Percentiles rank a stretch among this genome's conserved stretches.
These are phyloP conservation scores for Mus pahari DNA, from an alignment of 2,113 vertebrate species.

Conservation along the genomic window DNA sequence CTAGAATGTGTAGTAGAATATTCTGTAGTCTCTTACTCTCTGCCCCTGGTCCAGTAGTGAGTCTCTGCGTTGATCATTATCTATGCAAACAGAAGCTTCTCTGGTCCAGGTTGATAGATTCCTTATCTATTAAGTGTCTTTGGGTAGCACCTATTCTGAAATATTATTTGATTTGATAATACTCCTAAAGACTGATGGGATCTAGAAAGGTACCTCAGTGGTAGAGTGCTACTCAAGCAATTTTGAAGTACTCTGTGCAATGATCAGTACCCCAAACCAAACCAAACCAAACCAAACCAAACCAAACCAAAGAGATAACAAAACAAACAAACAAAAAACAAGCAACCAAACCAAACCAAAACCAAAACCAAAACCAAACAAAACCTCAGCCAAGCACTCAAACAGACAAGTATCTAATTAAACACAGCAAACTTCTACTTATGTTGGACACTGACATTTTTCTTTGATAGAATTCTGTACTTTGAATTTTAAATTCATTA, in stretches of 20 bases:
- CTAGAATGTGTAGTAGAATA: neutral
- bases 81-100: too few relatives aligned
- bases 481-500: neutral
- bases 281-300: neutral
- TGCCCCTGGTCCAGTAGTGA: neutral
- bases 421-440: neutral
- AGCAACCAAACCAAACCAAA: neutral
- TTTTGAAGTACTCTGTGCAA: neutral
- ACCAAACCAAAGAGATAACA: too few relatives aligned
- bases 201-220: neutral
- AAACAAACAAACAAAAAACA: too few relatives aligned
- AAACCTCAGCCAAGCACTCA: neutral
- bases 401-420: neutral
- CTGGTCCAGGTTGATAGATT: too few relatives aligned
- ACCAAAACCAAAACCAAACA: neutral
- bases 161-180: slow-evolving; percentile 13
- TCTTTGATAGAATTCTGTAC: neutral
- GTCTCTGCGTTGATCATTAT: neutral
- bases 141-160: neutral
- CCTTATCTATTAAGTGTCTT: neutral
- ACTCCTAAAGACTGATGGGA: neutral
- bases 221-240: neutral
- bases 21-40: neutral
- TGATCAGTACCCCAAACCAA: neutral
- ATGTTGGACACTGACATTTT: neutral